A percentile compares a stretch with the other conserved stretches of the same genome.
phyloP scores from a whole-genome alignment of 2,888 invertebrate species.

The Lasioglossum marginatum region DNA sequence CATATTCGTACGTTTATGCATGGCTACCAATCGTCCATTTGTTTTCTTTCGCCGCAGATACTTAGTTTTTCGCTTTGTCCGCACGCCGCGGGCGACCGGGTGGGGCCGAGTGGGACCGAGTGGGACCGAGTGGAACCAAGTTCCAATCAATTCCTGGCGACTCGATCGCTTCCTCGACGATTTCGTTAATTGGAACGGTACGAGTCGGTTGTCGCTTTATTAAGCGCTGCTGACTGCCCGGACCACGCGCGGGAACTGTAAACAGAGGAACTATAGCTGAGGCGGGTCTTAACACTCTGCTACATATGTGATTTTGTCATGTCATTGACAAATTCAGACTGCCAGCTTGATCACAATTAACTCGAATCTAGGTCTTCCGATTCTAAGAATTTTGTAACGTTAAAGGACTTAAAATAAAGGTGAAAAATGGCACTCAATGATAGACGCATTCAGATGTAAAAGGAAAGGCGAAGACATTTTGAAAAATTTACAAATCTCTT shows the following conservation, averaged over 20 bases:
- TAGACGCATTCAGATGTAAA: too few species aligned
- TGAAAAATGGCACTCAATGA: too few species aligned
- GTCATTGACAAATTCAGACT: too few species aligned
- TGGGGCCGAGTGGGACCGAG: background rate
- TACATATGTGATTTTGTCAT: background rate
- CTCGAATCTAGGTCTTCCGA: too few species aligned
- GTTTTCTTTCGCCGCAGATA: conserved; percentile 44
- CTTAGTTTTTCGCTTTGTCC: conserved; percentile 35
- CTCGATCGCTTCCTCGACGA: conserved; percentile 29
- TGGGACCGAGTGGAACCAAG: background rate
- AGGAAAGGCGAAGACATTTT: too few species aligned
- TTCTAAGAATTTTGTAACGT: too few species aligned
- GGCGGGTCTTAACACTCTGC: background rate
- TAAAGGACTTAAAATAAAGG: too few species aligned
- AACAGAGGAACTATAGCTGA: background rate
- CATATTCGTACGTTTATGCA: conserved; percentile 55
- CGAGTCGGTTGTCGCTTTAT: background rate
- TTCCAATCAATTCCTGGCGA: conserved; percentile 45
- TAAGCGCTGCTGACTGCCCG: background rate
- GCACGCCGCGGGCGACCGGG: background rate
- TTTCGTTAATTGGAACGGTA: conserved; percentile 41
- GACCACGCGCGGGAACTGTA: background rate
- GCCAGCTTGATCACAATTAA: too few species aligned
- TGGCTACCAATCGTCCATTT: conserved; percentile 37
- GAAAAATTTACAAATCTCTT: too few species aligned